Evolutionary conservation across 2,888 invertebrate species (phyloP), one percentile per base, ranked within the genome.

Genomic region (Orthosia gracilis): DNA sequence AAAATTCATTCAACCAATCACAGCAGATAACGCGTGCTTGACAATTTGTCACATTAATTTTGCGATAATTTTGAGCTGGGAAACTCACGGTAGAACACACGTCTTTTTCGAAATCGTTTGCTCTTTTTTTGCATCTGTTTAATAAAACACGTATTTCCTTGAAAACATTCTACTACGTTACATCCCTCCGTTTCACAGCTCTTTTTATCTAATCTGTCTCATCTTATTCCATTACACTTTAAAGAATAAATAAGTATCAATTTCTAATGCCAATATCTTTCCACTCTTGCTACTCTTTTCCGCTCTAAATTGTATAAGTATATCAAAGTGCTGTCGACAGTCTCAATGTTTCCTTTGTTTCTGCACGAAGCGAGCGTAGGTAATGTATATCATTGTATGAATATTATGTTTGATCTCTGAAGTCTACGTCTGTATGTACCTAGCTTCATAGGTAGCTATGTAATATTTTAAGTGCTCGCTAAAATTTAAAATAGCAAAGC

Each of bases 341-440:
- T 67, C 52, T 47, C 26, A 63, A 65, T 68, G 52, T 47, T 62
- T 64, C 72, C 66, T 66, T 83, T 78, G 77, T 78, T 76, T 59
- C 76, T 78, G 57, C 23, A 57, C 52, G 55, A 52, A 57, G 55
- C 61, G 61, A 63, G 40, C 21, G 26, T 62, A 72, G 73, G 72
- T 78, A 62, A 76, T 76, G 61, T 57, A 77, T 76, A 50, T 52
- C 55, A 18, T 50, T 50, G 59, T 50, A 65, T 75, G 55, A 80
- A 80, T 77, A 80, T 80, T 74, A 55, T 47, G 52, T 81, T 76
- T 66, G 76, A 55, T 81, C 61, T 81, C 11, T 76, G 61, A 50
- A 66, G 52, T 69, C 69, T 49, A 65, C 12, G 31, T 47, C 1
- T 26, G 15, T 49, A n/a, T 64, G 40, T 67, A 55, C 31, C 54